Evolutionary conservation across 2,888 invertebrate species (phyloP), one percentile per base, ranked within the genome.

Genomic region (Oxycera nigricornis): DNA sequence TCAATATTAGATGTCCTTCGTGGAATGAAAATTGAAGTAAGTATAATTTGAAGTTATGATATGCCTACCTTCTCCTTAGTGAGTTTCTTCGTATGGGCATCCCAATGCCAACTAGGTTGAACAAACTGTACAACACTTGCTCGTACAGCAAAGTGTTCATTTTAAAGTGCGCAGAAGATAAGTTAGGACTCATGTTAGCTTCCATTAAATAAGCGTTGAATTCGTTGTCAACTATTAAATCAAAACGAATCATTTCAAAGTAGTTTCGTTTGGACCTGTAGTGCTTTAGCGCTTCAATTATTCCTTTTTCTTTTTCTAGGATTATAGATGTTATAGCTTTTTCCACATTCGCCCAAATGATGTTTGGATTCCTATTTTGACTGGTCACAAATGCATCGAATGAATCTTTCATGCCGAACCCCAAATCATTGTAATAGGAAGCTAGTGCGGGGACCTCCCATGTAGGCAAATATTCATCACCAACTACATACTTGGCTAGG

Each of bases 121-220:
- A 89, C 30, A 94, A 82, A 84, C 93, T 95, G 83, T 92, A 96
- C 11, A 98, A 81, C 0, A 98, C 94, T 87, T 98, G 97, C 81
- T 97, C 95, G 81, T 98, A 98, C 0, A 98, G 85, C 30, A 95
- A 84, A 77, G 90, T 89, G 84, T 98, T 98, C 0, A 91, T 93
- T n/a, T 92, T 91, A 83, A 92, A 98, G 85, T 98, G 97, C 0
- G 92, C 92, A 0, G 97, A 96, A 0, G 96, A 96, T 74, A 98
- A 88, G 87, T 98, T 98, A 0, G 98, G 98, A 14, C 97, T 97
- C 98, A 98, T 98, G 82, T 98, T 98, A 0, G 96, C 97, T 87
- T 98, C 98, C 90, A 98, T 91, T 4, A 97, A 87, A 81, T 90
- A 93, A 0, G 97, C 94, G 65, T 92, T 92, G 0, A 98, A 83